A percentile compares a stretch with the other conserved stretches of the same genome.
Evolutionary conservation across 2,113 vertebrate genomes (phyloP).

Genomic region (Entelurus aequoreus): DNA sequence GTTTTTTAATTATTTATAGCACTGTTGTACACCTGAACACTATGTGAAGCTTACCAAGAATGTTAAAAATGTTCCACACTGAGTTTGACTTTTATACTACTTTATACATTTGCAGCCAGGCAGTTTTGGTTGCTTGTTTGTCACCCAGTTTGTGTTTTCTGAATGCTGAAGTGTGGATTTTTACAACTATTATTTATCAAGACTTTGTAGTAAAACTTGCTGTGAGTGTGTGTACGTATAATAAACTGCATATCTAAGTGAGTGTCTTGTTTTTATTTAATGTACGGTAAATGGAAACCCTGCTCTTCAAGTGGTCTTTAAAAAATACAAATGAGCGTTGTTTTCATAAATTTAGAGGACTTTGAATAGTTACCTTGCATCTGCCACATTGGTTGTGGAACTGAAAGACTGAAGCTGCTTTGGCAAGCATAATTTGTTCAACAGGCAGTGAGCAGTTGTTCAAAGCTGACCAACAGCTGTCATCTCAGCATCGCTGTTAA

Average conservation of each 20-base stretch:
- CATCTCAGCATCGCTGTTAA: not conserved
- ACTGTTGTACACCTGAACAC: conserved; percentile 11
- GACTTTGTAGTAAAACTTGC: conserved; percentile 31
- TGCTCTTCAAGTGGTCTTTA: not conserved
- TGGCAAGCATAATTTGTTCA: not conserved
- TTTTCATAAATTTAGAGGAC: not conserved
- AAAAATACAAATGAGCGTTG: not conserved
- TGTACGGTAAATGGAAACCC: not conserved
- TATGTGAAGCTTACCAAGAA: not conserved
- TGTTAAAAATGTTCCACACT: not conserved
- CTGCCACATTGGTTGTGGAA: not conserved
- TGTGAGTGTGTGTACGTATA: conserved; percentile 37
- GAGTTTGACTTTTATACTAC: not conserved
- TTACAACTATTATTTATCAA: not conserved
- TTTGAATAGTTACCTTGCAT: not conserved
- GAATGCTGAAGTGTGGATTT: conserved; percentile 1
- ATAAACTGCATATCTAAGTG: conserved; percentile 59
- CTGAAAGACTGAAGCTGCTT: not conserved
- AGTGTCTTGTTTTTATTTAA: conserved; percentile 11
- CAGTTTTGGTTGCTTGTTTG: not conserved
- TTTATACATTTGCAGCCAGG: too few relatives aligned
- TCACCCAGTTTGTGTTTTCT: not conserved
- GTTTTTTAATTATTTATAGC: conserved; percentile 9
- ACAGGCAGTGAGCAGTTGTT: too few relatives aligned
- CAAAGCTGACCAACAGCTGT: conserved; percentile 24